phyloP scores from a whole-genome alignment of 2,888 invertebrate genomes.

The Morpho helenor region DNA sequence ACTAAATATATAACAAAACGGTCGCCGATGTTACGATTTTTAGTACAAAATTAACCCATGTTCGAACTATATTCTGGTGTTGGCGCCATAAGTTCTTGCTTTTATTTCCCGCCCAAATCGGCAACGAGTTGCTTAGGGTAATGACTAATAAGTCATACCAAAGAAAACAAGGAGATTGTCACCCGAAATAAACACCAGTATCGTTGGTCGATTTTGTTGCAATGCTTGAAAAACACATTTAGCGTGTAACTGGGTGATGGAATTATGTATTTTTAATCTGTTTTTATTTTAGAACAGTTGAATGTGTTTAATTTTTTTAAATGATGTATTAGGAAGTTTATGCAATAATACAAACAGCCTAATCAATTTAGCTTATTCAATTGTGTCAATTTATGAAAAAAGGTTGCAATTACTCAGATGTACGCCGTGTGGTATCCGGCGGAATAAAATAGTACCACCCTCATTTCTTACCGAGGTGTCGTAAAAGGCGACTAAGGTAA shows the following conservation, averaged over 20 bases:
- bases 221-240: slow-evolving; percentile 7
- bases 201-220: slow-evolving; percentile 14
- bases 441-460: too few relatives aligned
- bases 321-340: too few relatives aligned
- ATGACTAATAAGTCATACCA: slow-evolving; percentile 61
- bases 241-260: slow-evolving; percentile 5
- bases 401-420: too few relatives aligned
- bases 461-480: too few relatives aligned
- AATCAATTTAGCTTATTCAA: too few relatives aligned
- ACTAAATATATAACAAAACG: slow-evolving; percentile 1
- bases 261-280: not conserved
- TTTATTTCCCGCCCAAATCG: slow-evolving; percentile 60
- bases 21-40: slow-evolving; percentile 2
- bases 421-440: too few relatives aligned
- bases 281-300: not conserved
- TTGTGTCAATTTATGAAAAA: too few relatives aligned
- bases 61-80: slow-evolving; percentile 11
- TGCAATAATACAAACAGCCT: too few relatives aligned
- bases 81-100: slow-evolving; percentile 58
- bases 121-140: slow-evolving; percentile 45
- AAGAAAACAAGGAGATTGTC: slow-evolving; percentile 36
- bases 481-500: too few relatives aligned
- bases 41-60: slow-evolving; percentile 7
- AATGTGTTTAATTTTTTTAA: too few relatives aligned
- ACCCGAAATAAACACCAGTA: slow-evolving; percentile 35